These are phyloP conservation scores for Chrosomus eos DNA, from an alignment of 2,797 vertebrate genomes.

Conservation along the genomic window DNA sequence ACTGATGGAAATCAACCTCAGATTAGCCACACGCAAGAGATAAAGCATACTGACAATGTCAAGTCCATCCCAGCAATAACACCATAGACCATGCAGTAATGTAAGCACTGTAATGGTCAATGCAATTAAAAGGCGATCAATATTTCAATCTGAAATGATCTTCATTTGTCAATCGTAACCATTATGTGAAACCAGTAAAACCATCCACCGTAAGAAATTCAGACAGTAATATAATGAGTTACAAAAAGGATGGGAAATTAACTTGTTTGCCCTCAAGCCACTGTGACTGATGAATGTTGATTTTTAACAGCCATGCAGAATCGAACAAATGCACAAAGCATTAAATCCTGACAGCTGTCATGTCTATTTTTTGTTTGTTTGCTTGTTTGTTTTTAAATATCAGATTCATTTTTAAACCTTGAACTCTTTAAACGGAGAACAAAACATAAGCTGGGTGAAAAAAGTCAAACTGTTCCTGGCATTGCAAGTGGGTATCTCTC, in stretches of 20 bases:
- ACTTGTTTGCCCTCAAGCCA: not conserved
- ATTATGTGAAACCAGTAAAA: not conserved
- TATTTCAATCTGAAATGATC: not conserved
- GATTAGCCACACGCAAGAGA: constrained; percentile 31
- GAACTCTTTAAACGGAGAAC: not conserved
- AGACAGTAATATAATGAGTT: not conserved
- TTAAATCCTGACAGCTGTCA: not conserved
- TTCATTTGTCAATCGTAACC: not conserved
- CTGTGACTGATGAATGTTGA: not conserved
- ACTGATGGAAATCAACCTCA: constrained; percentile 31
- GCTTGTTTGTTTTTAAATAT: not conserved
- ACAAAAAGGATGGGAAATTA: not conserved
- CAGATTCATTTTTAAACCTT: not conserved
- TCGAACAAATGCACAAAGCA: not conserved
- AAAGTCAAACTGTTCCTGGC: not conserved
- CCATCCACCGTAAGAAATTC: not conserved
- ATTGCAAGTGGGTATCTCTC: not conserved
- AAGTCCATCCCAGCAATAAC: constrained; percentile 1
- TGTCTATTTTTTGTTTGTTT: not conserved
- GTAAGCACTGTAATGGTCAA: constrained; percentile 8
- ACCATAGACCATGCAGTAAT: not conserved
- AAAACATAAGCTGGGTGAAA: not conserved
- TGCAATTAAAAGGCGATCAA: not conserved
- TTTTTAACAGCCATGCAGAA: not conserved
- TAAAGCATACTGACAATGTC: constrained; percentile 42